Evolutionary conservation across 1,140 invertebrate species (phyloP).

Genomic region (Carcinoscorpius rotundicauda): DNA sequence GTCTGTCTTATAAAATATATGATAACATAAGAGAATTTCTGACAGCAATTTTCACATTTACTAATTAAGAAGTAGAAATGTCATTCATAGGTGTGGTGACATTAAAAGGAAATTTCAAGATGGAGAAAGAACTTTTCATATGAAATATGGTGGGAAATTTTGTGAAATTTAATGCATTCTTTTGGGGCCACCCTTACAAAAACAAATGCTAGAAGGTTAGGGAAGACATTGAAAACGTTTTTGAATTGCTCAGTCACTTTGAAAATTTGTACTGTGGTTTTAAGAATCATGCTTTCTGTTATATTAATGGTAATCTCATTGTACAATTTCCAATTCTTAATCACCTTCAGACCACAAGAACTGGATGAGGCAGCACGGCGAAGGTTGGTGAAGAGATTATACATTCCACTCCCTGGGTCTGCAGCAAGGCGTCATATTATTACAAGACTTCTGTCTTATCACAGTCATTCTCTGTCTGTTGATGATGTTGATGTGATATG

Average conservation of each 20-base stretch:
- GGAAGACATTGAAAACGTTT: neutral
- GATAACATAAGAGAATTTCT: too few species aligned
- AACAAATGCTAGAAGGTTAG: neutral
- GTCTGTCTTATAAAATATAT: too few species aligned
- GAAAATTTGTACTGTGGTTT: slow-evolving; percentile 1
- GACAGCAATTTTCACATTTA: too few species aligned
- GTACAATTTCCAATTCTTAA: neutral
- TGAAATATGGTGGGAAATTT: too few species aligned
- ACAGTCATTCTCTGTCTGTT: slow-evolving; percentile 55
- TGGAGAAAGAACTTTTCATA: too few species aligned
- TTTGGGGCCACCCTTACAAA: too few species aligned
- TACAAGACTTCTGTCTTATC: slow-evolving; percentile 59
- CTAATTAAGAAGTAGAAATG: too few species aligned
- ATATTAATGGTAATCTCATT: neutral
- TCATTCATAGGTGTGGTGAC: too few species aligned
- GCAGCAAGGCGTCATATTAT: slow-evolving; percentile 64
- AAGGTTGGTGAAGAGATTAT: slow-evolving; percentile 87
- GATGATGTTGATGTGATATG: slow-evolving; percentile 53
- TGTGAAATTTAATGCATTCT: too few species aligned
- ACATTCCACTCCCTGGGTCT: slow-evolving; percentile 77
- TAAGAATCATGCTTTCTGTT: neutral
- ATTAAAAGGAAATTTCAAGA: too few species aligned
- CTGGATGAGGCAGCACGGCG: slow-evolving; percentile 79
- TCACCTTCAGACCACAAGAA: slow-evolving; percentile 51
- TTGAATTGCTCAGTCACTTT: neutral